A percentile compares a stretch with the other conserved stretches of the same genome.
These are phyloP conservation scores for Drosophila mercatorum DNA, from an alignment of 2,888 invertebrate species.

Conservation along the genomic window DNA sequence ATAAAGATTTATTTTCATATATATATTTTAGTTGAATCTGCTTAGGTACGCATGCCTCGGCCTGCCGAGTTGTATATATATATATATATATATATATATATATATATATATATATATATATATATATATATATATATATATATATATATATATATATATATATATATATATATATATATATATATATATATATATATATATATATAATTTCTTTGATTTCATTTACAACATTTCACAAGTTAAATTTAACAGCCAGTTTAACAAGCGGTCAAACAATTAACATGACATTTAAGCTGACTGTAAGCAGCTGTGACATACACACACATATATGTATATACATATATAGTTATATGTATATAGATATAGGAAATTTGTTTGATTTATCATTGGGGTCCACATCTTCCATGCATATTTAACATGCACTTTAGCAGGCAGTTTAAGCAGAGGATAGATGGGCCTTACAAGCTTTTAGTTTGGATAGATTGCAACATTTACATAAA, in stretches of 20 bases:
- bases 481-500: constrained; percentile 17
- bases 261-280: constrained; percentile 3
- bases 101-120: no score
- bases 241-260: constrained; percentile 4
- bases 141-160: no score
- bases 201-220: constrained; percentile 10
- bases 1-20: neutral
- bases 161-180: no score
- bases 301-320: constrained; percentile 1
- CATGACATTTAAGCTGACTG: neutral
- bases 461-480: constrained; percentile 5
- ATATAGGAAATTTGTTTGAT: neutral
- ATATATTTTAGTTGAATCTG: constrained; percentile 13
- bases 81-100: neutral
- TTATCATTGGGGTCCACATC: neutral
- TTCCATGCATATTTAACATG: neutral
- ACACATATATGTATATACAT: neutral
- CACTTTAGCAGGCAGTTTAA: neutral
- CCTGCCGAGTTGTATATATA: constrained; percentile 19
- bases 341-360: no score
- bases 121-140: no score
- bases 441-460: constrained; percentile 7
- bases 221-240: constrained; percentile 9
- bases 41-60: constrained; percentile 9
- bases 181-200: no score